Evolutionary conservation across 2,797 vertebrate species (phyloP).

Genomic region (Buceros bicornis): DNA sequence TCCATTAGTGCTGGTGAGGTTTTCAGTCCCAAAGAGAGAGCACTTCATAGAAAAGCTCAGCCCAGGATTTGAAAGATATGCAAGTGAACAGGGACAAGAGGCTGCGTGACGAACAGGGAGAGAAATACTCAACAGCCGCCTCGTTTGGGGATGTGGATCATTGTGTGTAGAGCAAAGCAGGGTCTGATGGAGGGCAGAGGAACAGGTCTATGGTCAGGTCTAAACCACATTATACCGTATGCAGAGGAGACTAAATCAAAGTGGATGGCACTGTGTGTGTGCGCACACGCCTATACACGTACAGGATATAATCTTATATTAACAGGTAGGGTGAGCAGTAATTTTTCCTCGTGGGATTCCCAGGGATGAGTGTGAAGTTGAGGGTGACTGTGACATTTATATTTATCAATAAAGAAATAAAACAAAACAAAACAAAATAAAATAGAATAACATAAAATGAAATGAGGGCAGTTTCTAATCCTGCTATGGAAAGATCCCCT

Average conservation of each 20-base stretch:
- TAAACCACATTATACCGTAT: not conserved
- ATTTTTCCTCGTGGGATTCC: not conserved
- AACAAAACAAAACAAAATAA: not conserved
- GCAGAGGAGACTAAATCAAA: not conserved
- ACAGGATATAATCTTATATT: not conserved
- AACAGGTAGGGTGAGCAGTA: not conserved
- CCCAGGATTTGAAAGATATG: not conserved
- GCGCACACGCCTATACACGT: rapidly evolving
- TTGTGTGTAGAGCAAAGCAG: not conserved
- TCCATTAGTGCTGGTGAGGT: not conserved
- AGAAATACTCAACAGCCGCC: rapidly evolving
- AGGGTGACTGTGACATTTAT: not conserved
- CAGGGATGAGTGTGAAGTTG: not conserved
- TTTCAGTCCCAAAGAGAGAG: not conserved
- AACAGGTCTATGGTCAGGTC: not conserved
- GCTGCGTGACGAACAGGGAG: not conserved
- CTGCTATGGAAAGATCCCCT: not conserved
- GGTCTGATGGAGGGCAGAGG: not conserved
- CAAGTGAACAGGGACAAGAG: not conserved
- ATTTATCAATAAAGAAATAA: not conserved
- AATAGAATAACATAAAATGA: not conserved
- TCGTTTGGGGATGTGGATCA: not conserved
- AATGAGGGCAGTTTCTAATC: not conserved
- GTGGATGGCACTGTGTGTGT: not conserved
- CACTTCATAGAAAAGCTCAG: not conserved